Base-by-base conservation (phyloP, 2,113 vertebrate species). In the Apodemus speciosus region DNA sequence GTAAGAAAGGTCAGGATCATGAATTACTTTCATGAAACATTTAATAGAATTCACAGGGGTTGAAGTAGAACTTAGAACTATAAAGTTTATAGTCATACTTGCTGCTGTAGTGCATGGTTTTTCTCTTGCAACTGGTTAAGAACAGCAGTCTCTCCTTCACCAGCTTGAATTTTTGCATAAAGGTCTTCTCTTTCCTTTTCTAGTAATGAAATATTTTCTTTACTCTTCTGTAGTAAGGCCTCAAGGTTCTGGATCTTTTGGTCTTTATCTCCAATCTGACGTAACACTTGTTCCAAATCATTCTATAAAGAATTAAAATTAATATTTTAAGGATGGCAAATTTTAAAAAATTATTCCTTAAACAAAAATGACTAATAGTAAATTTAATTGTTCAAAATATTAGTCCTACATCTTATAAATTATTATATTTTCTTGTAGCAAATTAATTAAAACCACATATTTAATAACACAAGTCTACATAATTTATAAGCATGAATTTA, bases 221-320 rank as follows among this genome's bases (percentile, higher is more conserved):
- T 99, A 97, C 99, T 99, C 97, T 99, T 99, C 97, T 99, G 99
- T 94, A 99, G 98, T 95, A 99, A 98, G 88, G 99, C 99, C 97
- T 99, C 99, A 94, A 99, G 98, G 96, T 99, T 99, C 98, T 99
- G 99, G 90, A 99, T 99, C 98, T 99, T 99, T 98, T 99, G 99
- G 97, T 99, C 99, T 93, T 99, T 99, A 96, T 99, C 99, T 27
- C 99, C 99, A 93, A 99, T 99, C 97, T 99, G 99, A 94, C 99
- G 99, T 85, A 99, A 94, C 13, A 99, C 99, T 98, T 99, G 99
- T 94, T 99, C 99, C 98, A 99, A 97, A 97, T 99, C 99, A 96
- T 99, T 99, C 99, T 99, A 96, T 81, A 98, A 97, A 95, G 92
- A 96, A 91, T 32, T 6, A 18, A 96, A 97, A 95, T 18, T 94